phyloP scores from a whole-genome alignment of 2,888 invertebrate genomes.

The Augochlorella aurata region DNA sequence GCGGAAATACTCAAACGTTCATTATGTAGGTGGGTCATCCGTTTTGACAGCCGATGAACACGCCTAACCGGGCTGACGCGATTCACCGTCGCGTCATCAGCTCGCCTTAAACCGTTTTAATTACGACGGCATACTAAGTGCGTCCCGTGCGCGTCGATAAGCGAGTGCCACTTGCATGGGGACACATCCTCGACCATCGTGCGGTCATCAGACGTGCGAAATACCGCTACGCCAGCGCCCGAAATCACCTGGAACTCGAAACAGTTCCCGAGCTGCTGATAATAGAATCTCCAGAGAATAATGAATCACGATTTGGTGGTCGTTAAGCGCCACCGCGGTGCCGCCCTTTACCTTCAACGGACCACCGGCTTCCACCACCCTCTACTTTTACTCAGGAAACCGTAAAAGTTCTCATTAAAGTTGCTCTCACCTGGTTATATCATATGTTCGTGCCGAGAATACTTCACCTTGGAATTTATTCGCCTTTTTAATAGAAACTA shows the following conservation, averaged over 20 bases:
- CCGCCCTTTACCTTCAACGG: background rate
- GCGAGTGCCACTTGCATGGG: slow-evolving; percentile 27
- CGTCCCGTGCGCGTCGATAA: background rate
- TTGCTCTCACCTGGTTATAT: background rate
- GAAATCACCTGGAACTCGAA: background rate
- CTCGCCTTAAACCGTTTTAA: slow-evolving; percentile 49
- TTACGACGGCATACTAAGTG: slow-evolving; percentile 18
- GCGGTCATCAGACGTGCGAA: background rate
- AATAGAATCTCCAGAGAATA: background rate
- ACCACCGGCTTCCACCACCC: background rate
- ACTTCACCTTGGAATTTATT: background rate
- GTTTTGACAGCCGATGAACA: slow-evolving; percentile 1
- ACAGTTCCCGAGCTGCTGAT: background rate
- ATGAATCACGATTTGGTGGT: background rate
- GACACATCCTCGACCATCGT: slow-evolving; percentile 1
- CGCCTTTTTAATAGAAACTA: too few relatives aligned
- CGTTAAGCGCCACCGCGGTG: background rate
- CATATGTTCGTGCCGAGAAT: background rate
- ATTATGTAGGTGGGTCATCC: background rate
- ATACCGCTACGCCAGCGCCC: background rate
- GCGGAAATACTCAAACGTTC: background rate
- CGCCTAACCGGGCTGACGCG: background rate
- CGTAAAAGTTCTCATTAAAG: background rate
- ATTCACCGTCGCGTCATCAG: slow-evolving; percentile 13
- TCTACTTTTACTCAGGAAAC: background rate